Conservation (phyloP, 2,797 vertebrate genomes). For the Chelonia mydas region DNA sequence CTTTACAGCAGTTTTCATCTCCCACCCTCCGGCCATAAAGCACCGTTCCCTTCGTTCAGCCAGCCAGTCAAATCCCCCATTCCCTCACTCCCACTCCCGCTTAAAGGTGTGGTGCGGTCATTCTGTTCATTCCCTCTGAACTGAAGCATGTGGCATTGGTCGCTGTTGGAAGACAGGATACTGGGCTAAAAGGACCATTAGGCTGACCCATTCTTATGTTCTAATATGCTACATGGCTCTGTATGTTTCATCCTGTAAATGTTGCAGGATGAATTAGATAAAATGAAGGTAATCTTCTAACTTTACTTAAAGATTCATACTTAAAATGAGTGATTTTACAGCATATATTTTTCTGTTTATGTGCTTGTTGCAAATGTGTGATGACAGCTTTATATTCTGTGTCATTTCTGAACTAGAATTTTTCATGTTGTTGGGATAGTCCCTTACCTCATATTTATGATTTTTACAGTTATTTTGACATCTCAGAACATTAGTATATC, state of each 20-base stretch:
- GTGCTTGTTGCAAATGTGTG: constrained; percentile 46
- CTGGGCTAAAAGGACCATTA: background rate
- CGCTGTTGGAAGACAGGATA: too few species aligned
- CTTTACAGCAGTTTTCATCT: too few species aligned
- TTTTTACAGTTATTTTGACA: constrained; percentile 72
- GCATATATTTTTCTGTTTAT: constrained; percentile 71
- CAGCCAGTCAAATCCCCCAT: too few species aligned
- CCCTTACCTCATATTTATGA: constrained; percentile 65
- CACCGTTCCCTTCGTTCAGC: too few species aligned
- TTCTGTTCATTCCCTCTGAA: background rate
- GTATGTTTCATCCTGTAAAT: background rate
- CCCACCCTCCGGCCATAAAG: too few species aligned
- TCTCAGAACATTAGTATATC: constrained; percentile 49
- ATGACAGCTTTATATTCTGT: constrained; percentile 64
- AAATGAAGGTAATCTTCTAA: constrained; percentile 27
- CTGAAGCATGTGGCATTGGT: background rate
- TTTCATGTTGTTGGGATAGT: constrained; percentile 65
- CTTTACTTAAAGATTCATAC: constrained; percentile 47
- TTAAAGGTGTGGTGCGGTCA: too few species aligned
- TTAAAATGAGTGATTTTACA: constrained; percentile 66
- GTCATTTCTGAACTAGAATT: constrained; percentile 46
- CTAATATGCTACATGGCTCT: background rate
- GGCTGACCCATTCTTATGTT: background rate
- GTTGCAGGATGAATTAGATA: constrained; percentile 25
- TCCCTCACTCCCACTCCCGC: too few species aligned